A percentile compares a stretch with the other conserved stretches of the same genome.
Evolutionary conservation across 1,140 invertebrate species (phyloP).

Genomic region (Telenomus remus): DNA sequence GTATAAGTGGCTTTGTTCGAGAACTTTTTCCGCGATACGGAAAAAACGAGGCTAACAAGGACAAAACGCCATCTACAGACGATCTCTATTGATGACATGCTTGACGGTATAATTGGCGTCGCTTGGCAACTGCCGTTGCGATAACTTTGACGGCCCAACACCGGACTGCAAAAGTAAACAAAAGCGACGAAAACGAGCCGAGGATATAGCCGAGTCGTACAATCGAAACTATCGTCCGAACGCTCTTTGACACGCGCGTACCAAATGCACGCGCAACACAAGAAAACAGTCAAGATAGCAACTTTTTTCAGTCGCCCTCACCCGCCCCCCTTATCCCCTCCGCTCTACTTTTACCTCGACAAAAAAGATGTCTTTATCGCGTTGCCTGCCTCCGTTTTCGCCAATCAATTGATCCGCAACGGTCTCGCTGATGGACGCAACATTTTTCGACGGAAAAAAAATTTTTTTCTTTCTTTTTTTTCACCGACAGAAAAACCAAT

Average conservation of each 20-base stretch:
- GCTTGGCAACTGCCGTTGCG: slow-evolving; percentile 24
- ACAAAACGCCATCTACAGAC: slow-evolving; percentile 31
- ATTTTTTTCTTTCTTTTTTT: too few species aligned
- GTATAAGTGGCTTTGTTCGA: slow-evolving; percentile 45
- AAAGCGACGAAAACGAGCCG: slow-evolving; percentile 14
- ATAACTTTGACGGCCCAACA: slow-evolving; percentile 50
- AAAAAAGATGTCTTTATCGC: too few species aligned
- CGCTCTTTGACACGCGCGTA: too few species aligned
- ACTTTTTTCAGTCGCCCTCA: slow-evolving; percentile 11
- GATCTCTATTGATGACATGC: slow-evolving; percentile 42
- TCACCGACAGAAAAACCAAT: too few species aligned
- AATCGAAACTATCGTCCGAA: slow-evolving; percentile 28
- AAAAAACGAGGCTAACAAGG: background rate
- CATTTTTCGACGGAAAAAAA: too few species aligned
- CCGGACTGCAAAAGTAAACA: slow-evolving; percentile 52
- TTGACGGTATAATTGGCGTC: slow-evolving; percentile 53
- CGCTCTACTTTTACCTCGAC: too few species aligned
- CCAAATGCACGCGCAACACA: slow-evolving; percentile 8
- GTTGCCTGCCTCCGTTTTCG: too few species aligned
- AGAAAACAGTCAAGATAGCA: slow-evolving; percentile 34
- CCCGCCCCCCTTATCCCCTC: too few species aligned
- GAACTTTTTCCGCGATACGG: slow-evolving; percentile 17
- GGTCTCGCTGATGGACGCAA: too few species aligned
- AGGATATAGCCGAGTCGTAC: slow-evolving; percentile 11
- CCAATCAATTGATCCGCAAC: too few species aligned